phyloP scores from a whole-genome alignment of 2,888 invertebrate genomes.

The Dynastes tityus region DNA sequence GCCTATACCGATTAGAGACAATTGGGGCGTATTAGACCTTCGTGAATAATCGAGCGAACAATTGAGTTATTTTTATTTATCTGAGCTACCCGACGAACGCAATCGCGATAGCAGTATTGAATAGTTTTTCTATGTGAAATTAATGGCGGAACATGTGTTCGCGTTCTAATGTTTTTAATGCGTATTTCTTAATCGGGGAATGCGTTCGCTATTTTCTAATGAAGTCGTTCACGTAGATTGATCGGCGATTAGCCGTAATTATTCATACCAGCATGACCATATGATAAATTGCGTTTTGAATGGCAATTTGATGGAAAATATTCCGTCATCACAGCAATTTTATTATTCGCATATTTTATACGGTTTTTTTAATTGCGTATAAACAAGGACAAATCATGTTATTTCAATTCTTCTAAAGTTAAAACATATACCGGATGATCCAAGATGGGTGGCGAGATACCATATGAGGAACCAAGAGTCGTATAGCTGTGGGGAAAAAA shows the following conservation, averaged over 20 bases:
- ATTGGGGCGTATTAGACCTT: constrained; percentile 32
- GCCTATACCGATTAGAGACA: not conserved
- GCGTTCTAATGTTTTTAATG: constrained; percentile 2
- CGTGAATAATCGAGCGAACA: constrained; percentile 3
- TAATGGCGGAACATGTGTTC: not conserved
- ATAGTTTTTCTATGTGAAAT: not conserved
- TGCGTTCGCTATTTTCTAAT: constrained; percentile 24
- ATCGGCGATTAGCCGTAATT: constrained; percentile 8
- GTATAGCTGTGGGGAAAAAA: no score
- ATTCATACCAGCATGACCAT: not conserved
- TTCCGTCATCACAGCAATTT: not conserved
- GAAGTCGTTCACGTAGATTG: constrained; percentile 30
- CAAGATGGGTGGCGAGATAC: no score
- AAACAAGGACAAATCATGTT: no score
- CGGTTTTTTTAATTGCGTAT: no score
- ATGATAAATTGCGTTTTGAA: constrained; percentile 16
- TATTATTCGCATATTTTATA: no score
- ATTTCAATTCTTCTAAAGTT: no score
- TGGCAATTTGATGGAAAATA: constrained; percentile 13
- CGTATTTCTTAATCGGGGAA: constrained; percentile 23
- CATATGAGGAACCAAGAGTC: no score
- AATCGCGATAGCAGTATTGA: not conserved
- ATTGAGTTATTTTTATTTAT: constrained; percentile 2
- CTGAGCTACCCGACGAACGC: not conserved
- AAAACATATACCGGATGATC: no score